Evolutionary conservation across 2,888 invertebrate genomes (phyloP).

Genomic region (Odontocolon sp.): DNA sequence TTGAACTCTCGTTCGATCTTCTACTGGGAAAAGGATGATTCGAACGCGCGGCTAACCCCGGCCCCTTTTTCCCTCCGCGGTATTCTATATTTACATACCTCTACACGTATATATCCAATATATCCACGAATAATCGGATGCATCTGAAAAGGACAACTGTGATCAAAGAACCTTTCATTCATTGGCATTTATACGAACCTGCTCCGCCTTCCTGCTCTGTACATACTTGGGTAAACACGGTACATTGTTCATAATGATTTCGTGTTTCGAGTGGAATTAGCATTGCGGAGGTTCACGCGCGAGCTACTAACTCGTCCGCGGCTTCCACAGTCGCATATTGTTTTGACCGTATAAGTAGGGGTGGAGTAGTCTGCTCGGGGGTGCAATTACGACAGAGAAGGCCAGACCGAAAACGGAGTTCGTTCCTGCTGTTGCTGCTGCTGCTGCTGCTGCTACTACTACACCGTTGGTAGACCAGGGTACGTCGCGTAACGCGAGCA

Average conservation of each 20-base stretch:
- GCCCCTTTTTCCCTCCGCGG: neutral
- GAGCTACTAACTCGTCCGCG: conserved; percentile 30
- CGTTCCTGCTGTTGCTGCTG: no score
- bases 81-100: neutral
- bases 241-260: conserved; percentile 45
- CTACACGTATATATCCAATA: neutral
- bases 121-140: conserved; percentile 10
- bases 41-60: neutral
- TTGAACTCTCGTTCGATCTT: conserved; percentile 27
- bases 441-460: no score
- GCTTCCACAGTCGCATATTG: conserved; percentile 36
- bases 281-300: neutral
- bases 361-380: conserved; percentile 18
- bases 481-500: conserved; percentile 67
- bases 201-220: neutral
- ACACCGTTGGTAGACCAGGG: conserved; percentile 11
- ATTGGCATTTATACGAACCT: neutral
- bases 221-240: neutral
- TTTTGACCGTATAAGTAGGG: conserved; percentile 33
- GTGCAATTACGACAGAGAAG: conserved; percentile 35
- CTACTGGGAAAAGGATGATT: conserved; percentile 16
- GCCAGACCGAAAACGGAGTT: conserved; percentile 21
- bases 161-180: conserved; percentile 12
- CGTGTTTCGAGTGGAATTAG: conserved; percentile 40
- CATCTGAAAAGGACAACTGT: conserved; percentile 2